These are phyloP conservation scores for Idaea dimidiata DNA, from an alignment of 2,888 invertebrate species.

Conservation along the genomic window DNA sequence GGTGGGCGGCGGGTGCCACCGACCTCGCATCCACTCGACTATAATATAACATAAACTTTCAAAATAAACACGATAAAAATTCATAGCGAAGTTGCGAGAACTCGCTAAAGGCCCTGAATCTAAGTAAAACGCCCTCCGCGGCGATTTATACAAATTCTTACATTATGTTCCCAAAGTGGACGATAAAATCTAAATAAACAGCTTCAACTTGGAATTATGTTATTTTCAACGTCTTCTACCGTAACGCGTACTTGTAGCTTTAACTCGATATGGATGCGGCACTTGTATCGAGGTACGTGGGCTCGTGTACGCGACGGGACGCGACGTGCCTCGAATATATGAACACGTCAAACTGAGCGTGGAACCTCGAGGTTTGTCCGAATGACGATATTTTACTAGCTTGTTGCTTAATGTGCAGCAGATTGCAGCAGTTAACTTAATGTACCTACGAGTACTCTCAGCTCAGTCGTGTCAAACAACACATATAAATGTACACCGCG, in stretches of 20 bases:
- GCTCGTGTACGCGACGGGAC: not conserved
- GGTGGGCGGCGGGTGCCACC: no score
- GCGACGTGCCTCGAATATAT: not conserved
- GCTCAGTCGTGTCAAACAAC: no score
- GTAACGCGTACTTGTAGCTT: not conserved
- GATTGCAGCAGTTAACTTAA: no score
- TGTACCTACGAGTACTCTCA: no score
- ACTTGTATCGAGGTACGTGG: not conserved
- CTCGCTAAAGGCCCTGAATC: not conserved
- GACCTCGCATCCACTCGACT: not conserved
- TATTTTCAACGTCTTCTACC: not conserved
- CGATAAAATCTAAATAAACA: slow-evolving; percentile 1
- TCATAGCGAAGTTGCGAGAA: slow-evolving; percentile 1
- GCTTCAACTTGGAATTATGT: not conserved
- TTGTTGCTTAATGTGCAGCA: no score
- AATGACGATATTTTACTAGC: no score
- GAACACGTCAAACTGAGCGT: not conserved
- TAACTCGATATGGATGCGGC: not conserved
- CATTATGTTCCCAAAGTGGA: not conserved
- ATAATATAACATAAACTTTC: not conserved
- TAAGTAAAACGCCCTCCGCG: not conserved
- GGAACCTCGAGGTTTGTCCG: not conserved
- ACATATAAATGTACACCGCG: no score
- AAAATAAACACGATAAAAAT: not conserved
- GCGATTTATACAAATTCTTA: not conserved